Evolutionary conservation across 2,113 vertebrate genomes (phyloP), one percentile per base, ranked within the genome.

Genomic region (Elephantulus edwardii): DNA sequence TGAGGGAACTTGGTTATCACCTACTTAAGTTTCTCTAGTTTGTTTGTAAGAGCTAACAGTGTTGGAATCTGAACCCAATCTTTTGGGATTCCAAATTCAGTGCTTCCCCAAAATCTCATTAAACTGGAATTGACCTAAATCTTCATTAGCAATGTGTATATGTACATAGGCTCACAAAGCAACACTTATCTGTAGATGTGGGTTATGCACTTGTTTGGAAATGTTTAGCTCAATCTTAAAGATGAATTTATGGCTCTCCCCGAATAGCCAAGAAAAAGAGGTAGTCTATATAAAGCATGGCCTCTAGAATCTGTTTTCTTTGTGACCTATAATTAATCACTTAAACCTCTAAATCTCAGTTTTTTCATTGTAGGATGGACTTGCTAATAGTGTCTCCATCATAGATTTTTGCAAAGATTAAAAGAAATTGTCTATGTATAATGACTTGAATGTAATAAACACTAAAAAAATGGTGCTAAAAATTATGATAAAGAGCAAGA

Each of bases 81-180:
- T 77, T 94, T 90, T 81, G 86, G 83, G 20, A 71, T 86, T 86
- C 28, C 30, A 89, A 83, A 81, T 78, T 83, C 66, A 76, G 7
- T 81, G 86, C 50, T 86, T 85, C 30, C 83, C 76, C 44, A 79
- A 83, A 95, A 54, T 44, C 8, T 91, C 30, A 91, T 44, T 88
- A 76, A 68, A 70, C 71, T 38, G 44, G 79, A 76, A 72, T 74
- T 70, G 35, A 20, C 60, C 11, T 78, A 79, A 92, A 82, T 60
- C 44, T 20, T 80, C 40, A 70, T 30, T 2, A 64, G 48, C 5
- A 88, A 68, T 70, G 4, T 91, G 50, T 89, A 14, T 87, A 28
- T 56, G 35, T 28, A 40, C 48, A 40, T 54, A 56, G 89, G 6
- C 11, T 33, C 60, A 85, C 75, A 88, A 62, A 38, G 8, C 28